Conservation (phyloP, 1,140 invertebrate genomes). For the Lordiphosa collinella region DNA sequence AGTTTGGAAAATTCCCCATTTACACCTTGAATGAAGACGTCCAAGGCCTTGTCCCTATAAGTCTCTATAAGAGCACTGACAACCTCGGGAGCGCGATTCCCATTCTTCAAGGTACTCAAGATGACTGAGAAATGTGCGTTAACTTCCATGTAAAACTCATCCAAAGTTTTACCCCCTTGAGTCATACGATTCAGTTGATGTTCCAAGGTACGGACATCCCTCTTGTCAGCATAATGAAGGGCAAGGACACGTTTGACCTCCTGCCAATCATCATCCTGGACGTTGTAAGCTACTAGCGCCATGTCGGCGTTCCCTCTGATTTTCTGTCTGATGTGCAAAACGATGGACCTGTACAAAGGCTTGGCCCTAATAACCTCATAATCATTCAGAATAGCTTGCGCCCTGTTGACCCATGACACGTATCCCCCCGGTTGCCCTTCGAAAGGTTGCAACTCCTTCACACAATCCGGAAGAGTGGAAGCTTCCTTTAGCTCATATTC, state of each 20-base stretch:
- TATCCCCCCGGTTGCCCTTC: neutral
- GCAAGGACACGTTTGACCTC: constrained; percentile 4
- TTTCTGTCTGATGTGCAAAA: constrained; percentile 2
- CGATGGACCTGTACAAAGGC: constrained; percentile 2
- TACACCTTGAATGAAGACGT: no score
- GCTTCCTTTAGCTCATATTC: no score
- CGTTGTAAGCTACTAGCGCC: neutral
- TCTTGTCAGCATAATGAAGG: constrained; percentile 2
- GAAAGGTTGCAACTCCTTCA: neutral
- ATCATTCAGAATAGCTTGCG: constrained; percentile 3
- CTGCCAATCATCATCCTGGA: constrained; percentile 6
- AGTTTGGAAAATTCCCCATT: no score
- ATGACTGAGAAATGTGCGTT: no score
- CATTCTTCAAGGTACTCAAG: no score
- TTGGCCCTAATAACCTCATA: neutral
- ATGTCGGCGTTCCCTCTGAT: constrained; percentile 4
- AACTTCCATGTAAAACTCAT: no score
- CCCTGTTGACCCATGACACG: constrained; percentile 7
- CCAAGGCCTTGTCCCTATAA: no score
- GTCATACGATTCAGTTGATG: neutral
- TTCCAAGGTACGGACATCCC: neutral
- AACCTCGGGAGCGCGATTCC: no score
- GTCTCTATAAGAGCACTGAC: no score
- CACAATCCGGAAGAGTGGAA: no score
- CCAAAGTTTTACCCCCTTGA: no score